A percentile compares a stretch with the other conserved stretches of the same genome.
Evolutionary conservation across 2,113 vertebrate species (phyloP).

Genomic region (Limnothrissa miodon): DNA sequence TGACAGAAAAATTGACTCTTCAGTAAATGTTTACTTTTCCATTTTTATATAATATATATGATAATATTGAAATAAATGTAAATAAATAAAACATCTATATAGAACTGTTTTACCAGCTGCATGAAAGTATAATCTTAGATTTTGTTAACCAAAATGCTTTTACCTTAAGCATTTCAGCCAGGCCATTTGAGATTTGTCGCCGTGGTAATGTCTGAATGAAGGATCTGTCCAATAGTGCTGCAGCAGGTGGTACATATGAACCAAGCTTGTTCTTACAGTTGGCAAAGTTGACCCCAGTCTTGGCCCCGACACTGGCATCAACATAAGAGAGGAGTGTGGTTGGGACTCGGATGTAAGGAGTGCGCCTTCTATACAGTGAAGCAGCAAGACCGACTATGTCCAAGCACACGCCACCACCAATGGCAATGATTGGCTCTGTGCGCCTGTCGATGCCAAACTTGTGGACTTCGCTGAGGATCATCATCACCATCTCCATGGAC

Average conservation of each 20-base stretch:
- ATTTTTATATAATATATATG: neutral
- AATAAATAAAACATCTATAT: no score
- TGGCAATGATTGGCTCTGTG: constrained; percentile 76
- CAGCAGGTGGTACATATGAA: constrained; percentile 71
- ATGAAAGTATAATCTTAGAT: neutral
- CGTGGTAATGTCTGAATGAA: constrained; percentile 75
- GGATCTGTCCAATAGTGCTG: constrained; percentile 75
- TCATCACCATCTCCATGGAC: constrained; percentile 76
- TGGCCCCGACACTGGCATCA: constrained; percentile 78
- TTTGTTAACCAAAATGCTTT: neutral
- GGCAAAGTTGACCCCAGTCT: constrained; percentile 80
- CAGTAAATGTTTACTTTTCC: neutral
- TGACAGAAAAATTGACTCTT: neutral
- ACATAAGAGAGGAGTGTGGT: constrained; percentile 80
- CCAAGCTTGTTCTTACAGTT: constrained; percentile 84
- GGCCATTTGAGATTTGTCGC: constrained; percentile 78
- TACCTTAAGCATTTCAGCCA: constrained; percentile 84
- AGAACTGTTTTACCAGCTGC: neutral
- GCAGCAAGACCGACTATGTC: constrained; percentile 79
- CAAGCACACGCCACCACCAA: constrained; percentile 78
- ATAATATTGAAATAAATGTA: no score
- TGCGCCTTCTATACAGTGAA: constrained; percentile 75
- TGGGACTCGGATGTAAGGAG: constrained; percentile 79
- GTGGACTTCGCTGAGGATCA: constrained; percentile 78
- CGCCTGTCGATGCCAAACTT: constrained; percentile 74